Percentiles rank a stretch among this genome's conserved stretches.
These are phyloP conservation scores for Paradoxurus hermaphroditus DNA, from an alignment of 2,113 vertebrate genomes.

Conservation along the genomic window DNA sequence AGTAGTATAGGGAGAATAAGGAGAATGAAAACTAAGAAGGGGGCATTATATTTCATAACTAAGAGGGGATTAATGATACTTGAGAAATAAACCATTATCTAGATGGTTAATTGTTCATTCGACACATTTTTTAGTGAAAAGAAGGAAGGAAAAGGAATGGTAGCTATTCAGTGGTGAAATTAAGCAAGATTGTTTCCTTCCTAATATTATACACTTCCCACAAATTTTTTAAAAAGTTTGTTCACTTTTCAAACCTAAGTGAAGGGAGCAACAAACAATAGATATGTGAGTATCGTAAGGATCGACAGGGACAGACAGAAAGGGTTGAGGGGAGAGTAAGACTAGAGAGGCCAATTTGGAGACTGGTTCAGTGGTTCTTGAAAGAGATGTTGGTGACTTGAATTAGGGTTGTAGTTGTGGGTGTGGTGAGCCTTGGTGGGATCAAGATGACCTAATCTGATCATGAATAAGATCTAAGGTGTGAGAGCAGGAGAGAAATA, in stretches of 20 bases:
- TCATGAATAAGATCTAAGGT: not conserved
- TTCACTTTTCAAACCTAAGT: not conserved
- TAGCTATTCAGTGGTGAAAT: not conserved
- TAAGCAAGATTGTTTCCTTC: not conserved
- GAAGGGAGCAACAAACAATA: not conserved
- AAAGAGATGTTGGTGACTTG: not conserved
- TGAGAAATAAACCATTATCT: not conserved
- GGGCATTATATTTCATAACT: not conserved
- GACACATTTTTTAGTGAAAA: not conserved
- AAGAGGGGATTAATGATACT: not conserved
- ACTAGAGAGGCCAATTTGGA: not conserved
- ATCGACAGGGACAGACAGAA: not conserved
- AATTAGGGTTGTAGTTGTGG: not conserved
- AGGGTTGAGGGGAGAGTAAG: not conserved
- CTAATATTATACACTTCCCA: not conserved
- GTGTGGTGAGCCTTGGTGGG: not conserved
- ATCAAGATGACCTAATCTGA: not conserved
- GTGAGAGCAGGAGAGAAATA: not conserved
- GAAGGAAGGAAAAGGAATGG: not conserved
- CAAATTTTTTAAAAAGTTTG: not conserved
- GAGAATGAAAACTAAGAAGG: not conserved
- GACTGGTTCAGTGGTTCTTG: not conserved
- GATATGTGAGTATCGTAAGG: not conserved
- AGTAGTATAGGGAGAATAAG: not conserved
- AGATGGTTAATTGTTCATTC: not conserved